Evolutionary conservation across 2,113 vertebrate species (phyloP).

Genomic region (Tichodroma muraria): DNA sequence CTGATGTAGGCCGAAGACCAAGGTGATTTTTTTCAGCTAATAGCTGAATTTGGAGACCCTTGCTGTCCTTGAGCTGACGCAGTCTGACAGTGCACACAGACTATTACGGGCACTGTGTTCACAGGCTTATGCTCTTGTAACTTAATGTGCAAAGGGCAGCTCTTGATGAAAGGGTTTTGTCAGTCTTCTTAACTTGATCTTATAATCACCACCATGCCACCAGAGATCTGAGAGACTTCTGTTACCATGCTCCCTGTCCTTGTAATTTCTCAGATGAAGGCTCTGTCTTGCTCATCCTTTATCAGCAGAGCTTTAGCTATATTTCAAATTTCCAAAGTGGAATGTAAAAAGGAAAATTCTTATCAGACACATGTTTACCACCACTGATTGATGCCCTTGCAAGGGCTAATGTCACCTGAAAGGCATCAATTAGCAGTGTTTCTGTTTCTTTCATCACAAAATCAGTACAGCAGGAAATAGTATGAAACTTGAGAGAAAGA

Average conservation of each 20-base stretch:
- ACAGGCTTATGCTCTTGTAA: neutral
- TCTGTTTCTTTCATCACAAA: slow-evolving; percentile 4
- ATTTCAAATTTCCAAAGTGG: neutral
- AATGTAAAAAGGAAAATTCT: neutral
- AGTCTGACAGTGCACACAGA: neutral
- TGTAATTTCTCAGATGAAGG: neutral
- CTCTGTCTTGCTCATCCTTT: neutral
- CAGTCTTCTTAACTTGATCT: neutral
- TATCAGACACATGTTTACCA: neutral
- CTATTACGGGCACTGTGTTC: accelerated
- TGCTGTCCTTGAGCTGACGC: neutral
- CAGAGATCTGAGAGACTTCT: neutral
- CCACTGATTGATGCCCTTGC: neutral
- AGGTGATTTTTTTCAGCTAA: neutral
- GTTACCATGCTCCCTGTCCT: neutral
- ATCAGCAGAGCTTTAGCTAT: neutral
- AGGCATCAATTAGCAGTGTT: neutral
- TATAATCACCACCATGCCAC: neutral
- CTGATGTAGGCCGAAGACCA: neutral
- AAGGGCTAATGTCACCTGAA: neutral
- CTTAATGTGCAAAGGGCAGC: neutral
- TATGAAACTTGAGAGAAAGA: slow-evolving; percentile 14
- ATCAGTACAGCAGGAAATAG: slow-evolving; percentile 18
- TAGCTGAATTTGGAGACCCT: neutral
- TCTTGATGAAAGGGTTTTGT: neutral